These are phyloP conservation scores for Ceraclea dissimilis DNA, from an alignment of 2,888 invertebrate genomes.

Conservation along the genomic window DNA sequence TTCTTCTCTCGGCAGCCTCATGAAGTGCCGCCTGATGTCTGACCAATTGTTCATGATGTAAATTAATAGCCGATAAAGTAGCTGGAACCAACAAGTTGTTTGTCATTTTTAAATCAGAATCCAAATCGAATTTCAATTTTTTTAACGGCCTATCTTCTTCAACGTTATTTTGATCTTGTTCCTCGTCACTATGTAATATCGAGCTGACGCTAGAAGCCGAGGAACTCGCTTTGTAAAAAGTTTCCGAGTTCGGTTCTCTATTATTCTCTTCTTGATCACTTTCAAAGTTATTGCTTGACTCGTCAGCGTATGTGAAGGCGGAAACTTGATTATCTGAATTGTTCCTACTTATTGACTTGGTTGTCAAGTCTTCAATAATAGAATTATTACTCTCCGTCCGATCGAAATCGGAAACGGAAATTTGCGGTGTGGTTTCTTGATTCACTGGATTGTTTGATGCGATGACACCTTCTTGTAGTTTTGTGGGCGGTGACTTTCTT, in stretches of 20 bases:
- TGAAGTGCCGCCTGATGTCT: conserved; percentile 37
- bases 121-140: conserved; percentile 52
- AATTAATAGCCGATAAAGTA: conserved; percentile 40
- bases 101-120: conserved; percentile 52
- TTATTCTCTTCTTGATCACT: conserved; percentile 35
- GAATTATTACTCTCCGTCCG: conserved; percentile 11
- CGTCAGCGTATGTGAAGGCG: conserved; percentile 24
- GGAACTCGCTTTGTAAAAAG: conserved; percentile 44
- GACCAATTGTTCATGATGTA: conserved; percentile 48
- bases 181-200: conserved; percentile 46
- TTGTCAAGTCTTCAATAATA: conserved; percentile 26
- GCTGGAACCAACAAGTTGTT: conserved; percentile 50
- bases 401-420: conserved; percentile 33
- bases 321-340: conserved; percentile 9
- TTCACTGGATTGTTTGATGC: conserved; percentile 34
- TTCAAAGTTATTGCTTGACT: conserved; percentile 23
- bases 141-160: conserved; percentile 55
- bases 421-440: conserved; percentile 44
- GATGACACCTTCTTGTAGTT: conserved; percentile 70
- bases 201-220: conserved; percentile 44
- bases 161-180: conserved; percentile 46
- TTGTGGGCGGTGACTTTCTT: conserved; percentile 92
- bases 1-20: conserved; percentile 30
- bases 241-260: conserved; percentile 33
- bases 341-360: conserved; percentile 9